These are phyloP conservation scores for Stegastes partitus DNA, from an alignment of 2,113 vertebrate species.

Conservation along the genomic window DNA sequence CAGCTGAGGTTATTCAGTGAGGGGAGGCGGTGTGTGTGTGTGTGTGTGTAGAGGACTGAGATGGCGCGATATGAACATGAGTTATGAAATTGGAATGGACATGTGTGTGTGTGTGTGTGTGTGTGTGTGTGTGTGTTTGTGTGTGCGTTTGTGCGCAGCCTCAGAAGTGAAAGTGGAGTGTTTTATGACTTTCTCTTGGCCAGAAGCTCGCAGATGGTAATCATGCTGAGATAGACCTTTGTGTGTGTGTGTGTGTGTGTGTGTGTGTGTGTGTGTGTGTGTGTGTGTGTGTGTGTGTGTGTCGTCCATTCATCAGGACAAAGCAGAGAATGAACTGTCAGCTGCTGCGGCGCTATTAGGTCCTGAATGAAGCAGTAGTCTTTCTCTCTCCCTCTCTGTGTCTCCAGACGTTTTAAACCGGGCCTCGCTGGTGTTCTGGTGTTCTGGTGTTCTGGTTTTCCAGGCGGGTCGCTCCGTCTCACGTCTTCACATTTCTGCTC, in stretches of 20 bases:
- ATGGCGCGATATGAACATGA: constrained; percentile 43
- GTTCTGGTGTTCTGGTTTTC: not conserved
- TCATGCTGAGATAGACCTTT: constrained; percentile 52
- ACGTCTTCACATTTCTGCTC: too few relatives aligned
- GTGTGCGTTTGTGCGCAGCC: constrained; percentile 14
- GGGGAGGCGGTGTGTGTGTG: constrained; percentile 7
- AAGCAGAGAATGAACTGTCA: constrained; percentile 58
- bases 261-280: constrained; percentile 10
- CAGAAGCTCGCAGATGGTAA: constrained; percentile 57
- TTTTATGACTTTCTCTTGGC: constrained; percentile 59
- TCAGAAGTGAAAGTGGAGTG: constrained; percentile 32
- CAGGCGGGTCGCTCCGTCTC: too few relatives aligned
- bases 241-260: constrained; percentile 21
- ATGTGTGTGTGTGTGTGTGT: not conserved
- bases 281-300: constrained; percentile 12
- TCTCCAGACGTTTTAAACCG: constrained; percentile 29
- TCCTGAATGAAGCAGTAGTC: constrained; percentile 31
- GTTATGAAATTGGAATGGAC: constrained; percentile 35
- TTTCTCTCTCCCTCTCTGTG: not conserved
- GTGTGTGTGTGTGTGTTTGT: not conserved
- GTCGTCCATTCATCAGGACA: constrained; percentile 40
- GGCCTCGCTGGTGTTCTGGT: not conserved
- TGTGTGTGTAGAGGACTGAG: constrained; percentile 2
- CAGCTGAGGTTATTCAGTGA: constrained; percentile 51
- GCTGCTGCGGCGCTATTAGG: constrained; percentile 35